Conservation (phyloP, 1,140 invertebrate species). For the Periplaneta americana region DNA sequence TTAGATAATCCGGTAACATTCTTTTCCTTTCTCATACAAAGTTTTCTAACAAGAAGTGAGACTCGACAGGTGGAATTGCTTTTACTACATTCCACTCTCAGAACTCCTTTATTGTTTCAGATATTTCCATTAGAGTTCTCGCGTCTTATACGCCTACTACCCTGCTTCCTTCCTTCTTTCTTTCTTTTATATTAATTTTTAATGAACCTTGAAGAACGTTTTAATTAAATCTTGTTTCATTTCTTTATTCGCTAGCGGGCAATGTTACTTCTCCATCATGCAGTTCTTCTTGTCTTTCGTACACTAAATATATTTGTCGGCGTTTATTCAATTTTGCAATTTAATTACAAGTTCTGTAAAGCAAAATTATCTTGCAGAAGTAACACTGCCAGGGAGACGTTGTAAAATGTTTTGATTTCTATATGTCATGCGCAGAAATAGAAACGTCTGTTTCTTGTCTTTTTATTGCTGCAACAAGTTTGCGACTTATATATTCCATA, state of each 20-base stretch:
- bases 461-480: too few relatives aligned
- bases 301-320: neutral
- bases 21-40: too few relatives aligned
- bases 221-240: neutral
- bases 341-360: neutral
- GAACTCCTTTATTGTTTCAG: neutral
- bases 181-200: constrained; percentile 5
- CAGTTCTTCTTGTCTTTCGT: too few relatives aligned
- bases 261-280: neutral
- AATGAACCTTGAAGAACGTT: neutral
- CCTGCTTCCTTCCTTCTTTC: neutral
- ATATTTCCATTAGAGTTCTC: neutral
- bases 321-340: neutral
- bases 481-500: too few relatives aligned
- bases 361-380: neutral
- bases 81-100: neutral
- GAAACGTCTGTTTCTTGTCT: too few relatives aligned
- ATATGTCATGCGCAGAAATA: too few relatives aligned
- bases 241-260: neutral
- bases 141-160: neutral
- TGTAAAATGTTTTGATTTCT: too few relatives aligned
- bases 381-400: too few relatives aligned
- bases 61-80: neutral
- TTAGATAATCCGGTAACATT: too few relatives aligned
- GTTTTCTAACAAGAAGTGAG: too few relatives aligned